These are phyloP conservation scores for Catocala fraxini DNA, from an alignment of 2,888 invertebrate genomes.

Conservation along the genomic window DNA sequence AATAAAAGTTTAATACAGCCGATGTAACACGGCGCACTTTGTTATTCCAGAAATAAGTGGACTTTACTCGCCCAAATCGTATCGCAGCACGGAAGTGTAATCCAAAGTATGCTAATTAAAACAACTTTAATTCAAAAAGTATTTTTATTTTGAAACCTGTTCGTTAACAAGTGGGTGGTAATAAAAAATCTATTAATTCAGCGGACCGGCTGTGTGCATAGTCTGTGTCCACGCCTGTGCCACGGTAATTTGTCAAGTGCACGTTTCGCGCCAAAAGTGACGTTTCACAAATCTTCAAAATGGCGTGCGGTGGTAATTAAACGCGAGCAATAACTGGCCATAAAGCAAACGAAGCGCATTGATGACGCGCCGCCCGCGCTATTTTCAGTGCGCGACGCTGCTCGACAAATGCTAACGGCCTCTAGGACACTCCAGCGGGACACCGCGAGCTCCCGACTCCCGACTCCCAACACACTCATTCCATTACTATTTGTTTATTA, in stretches of 20 bases:
- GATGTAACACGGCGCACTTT: constrained; percentile 72
- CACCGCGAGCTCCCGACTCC: constrained; percentile 31
- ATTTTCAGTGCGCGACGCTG: constrained; percentile 80
- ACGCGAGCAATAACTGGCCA: constrained; percentile 82
- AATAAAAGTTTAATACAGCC: constrained; percentile 81
- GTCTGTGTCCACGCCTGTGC: constrained; percentile 43
- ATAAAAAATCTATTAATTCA: constrained; percentile 47
- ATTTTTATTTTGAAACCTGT: constrained; percentile 46
- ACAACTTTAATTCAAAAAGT: constrained; percentile 54
- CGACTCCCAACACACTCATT: constrained; percentile 36
- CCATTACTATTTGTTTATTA: constrained; percentile 46
- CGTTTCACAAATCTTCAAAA: constrained; percentile 81
- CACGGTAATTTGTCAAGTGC: constrained; percentile 71
- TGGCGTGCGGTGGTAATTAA: constrained; percentile 79
- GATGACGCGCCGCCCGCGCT: constrained; percentile 80
- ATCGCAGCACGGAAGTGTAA: constrained; percentile 65
- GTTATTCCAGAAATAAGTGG: constrained; percentile 70
- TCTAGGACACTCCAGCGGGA: constrained; percentile 81
- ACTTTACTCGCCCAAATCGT: constrained; percentile 58
- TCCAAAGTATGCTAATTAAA: constrained; percentile 67
- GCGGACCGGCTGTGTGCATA: constrained; percentile 44
- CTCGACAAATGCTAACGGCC: constrained; percentile 87
- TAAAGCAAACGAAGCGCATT: constrained; percentile 80
- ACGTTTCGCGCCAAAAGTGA: constrained; percentile 78
- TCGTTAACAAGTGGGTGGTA: constrained; percentile 40